Evolutionary conservation across 2,113 vertebrate genomes (phyloP).

Genomic region (Zootoca vivipara): DNA sequence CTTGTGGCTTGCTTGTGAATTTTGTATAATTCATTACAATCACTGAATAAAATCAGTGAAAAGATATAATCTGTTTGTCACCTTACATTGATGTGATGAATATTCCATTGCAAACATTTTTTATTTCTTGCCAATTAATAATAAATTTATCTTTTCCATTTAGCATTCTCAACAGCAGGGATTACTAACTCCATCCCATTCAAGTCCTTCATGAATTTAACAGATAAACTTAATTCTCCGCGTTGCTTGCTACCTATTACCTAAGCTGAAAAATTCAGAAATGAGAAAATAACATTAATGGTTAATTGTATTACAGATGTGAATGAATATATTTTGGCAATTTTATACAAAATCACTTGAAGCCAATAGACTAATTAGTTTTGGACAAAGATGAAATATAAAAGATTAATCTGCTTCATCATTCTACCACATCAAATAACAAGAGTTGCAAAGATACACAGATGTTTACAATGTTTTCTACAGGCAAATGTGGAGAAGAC

Average conservation of each 20-base stretch:
- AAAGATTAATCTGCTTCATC: constrained; percentile 42
- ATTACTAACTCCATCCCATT: background rate
- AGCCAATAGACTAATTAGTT: constrained; percentile 37
- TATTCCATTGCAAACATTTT: background rate
- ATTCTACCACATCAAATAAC: constrained; percentile 32
- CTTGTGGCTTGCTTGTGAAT: too few species aligned
- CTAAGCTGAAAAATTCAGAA: background rate
- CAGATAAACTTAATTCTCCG: constrained; percentile 21
- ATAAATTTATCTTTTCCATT: constrained; percentile 14
- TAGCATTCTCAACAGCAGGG: background rate
- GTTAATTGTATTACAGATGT: constrained; percentile 45
- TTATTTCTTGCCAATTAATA: constrained; percentile 34
- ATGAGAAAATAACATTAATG: constrained; percentile 21
- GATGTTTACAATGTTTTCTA: constrained; percentile 48
- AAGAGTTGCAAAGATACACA: constrained; percentile 23
- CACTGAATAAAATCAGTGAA: background rate
- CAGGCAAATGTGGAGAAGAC: constrained; percentile 30
- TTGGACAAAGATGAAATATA: constrained; percentile 49
- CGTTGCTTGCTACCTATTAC: background rate
- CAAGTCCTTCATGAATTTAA: constrained; percentile 41
- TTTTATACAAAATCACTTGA: constrained; percentile 43
- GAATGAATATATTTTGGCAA: constrained; percentile 8
- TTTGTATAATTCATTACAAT: too few species aligned
- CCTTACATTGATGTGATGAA: background rate
- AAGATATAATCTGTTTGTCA: background rate